Percentiles rank a stretch among this genome's conserved stretches.
Evolutionary conservation across 1,140 invertebrate species (phyloP).

Genomic region (Apis cerana): DNA sequence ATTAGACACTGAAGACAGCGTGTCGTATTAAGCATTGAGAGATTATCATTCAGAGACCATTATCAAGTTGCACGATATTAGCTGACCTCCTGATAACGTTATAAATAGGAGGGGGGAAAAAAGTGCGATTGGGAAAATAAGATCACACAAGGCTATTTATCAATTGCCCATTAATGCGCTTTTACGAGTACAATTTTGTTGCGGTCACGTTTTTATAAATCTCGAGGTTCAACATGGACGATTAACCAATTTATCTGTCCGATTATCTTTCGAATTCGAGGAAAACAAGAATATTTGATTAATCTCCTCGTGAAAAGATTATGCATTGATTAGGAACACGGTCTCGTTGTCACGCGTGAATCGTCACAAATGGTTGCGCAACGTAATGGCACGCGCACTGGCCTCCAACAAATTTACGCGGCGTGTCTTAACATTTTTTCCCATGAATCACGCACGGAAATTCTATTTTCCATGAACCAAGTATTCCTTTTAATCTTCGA

Average conservation of each 20-base stretch:
- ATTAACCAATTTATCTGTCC: neutral
- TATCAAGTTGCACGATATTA: neutral
- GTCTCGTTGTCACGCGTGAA: constrained; percentile 34
- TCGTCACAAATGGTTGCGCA: constrained; percentile 52
- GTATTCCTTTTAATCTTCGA: no score
- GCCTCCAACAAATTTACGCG: constrained; percentile 17
- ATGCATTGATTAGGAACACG: constrained; percentile 22
- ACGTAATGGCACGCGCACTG: constrained; percentile 60
- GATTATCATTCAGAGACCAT: no score
- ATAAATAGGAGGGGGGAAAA: neutral
- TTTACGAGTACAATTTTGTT: neutral
- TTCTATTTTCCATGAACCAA: no score
- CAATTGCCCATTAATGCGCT: neutral
- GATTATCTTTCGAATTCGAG: neutral
- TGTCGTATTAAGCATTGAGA: neutral
- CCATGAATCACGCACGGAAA: no score
- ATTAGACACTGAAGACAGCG: neutral
- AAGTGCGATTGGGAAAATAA: neutral
- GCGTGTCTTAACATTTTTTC: no score
- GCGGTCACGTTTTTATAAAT: neutral
- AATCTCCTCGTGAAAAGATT: constrained; percentile 24
- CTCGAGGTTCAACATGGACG: neutral
- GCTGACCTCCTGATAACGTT: neutral
- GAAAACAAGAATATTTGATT: neutral
- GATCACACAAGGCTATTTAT: neutral